Evolutionary conservation across 2,797 vertebrate species (phyloP).

Genomic region (Oreonectes daqikongensis): DNA sequence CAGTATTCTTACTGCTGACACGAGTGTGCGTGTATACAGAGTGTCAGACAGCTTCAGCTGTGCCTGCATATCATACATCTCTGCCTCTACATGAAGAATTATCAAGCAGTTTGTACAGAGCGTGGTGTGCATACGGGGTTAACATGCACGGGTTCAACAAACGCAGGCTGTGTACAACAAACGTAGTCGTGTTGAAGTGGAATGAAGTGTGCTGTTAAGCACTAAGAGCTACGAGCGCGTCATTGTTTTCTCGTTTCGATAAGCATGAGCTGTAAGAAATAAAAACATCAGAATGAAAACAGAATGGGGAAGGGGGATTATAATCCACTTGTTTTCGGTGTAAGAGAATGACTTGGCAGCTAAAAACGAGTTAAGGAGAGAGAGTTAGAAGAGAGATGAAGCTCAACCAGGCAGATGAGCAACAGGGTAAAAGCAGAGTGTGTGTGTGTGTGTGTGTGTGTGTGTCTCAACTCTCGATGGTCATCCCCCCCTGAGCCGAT

Average conservation of each 20-base stretch:
- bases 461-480: slow-evolving; percentile 30
- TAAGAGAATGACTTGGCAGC: slow-evolving; percentile 56
- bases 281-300: slow-evolving; percentile 17
- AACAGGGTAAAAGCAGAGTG: slow-evolving; percentile 59
- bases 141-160: neutral
- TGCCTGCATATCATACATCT: no score
- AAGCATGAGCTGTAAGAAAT: slow-evolving; percentile 4
- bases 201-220: neutral
- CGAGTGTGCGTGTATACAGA: slow-evolving; percentile 50
- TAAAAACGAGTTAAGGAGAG: slow-evolving; percentile 42
- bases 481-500: slow-evolving; percentile 42
- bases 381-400: slow-evolving; percentile 1
- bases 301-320: slow-evolving; percentile 29
- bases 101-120: neutral
- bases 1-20: slow-evolving; percentile 62
- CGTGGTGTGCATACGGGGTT: neutral
- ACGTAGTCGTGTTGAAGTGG: neutral
- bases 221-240: neutral
- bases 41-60: slow-evolving; percentile 40
- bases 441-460: slow-evolving; percentile 40
- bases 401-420: slow-evolving; percentile 68
- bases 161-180: neutral
- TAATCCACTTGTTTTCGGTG: slow-evolving; percentile 37
- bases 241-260: neutral
- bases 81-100: neutral